A percentile compares a stretch with the other conserved stretches of the same genome.
Evolutionary conservation across 2,888 invertebrate genomes (phyloP).

Genomic region (Drosophila mimetica): DNA sequence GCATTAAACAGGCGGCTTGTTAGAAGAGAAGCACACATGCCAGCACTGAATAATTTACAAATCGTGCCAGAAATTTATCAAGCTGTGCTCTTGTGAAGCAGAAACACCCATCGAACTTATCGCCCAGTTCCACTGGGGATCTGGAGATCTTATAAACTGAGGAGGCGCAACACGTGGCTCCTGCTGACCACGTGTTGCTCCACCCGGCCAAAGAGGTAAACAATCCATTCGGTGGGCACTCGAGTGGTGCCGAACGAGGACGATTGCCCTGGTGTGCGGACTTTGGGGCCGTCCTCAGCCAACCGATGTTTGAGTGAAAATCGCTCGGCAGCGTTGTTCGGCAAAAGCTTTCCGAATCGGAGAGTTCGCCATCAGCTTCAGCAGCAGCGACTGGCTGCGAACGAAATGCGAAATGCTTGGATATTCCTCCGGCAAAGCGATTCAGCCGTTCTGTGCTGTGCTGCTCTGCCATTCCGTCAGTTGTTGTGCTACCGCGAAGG

Average conservation of each 20-base stretch:
- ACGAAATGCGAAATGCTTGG: constrained; percentile 57
- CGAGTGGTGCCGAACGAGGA: constrained; percentile 18
- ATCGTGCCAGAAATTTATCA: neutral
- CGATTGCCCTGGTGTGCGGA: neutral
- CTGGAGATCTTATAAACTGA: no score
- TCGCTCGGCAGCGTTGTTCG: constrained; percentile 5
- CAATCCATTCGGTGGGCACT: constrained; percentile 20
- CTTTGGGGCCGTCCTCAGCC: constrained; percentile 29
- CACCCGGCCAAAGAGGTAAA: constrained; percentile 17
- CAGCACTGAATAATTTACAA: neutral
- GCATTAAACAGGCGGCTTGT: neutral
- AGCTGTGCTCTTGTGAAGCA: neutral
- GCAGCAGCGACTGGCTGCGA: neutral
- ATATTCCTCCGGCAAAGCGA: constrained; percentile 58
- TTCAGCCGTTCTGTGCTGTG: constrained; percentile 27
- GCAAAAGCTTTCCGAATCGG: constrained; percentile 24
- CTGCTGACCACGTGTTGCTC: constrained; percentile 20
- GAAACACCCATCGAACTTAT: no score
- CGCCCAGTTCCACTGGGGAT: no score
- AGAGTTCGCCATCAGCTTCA: no score
- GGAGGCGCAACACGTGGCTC: constrained; percentile 23
- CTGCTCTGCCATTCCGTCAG: constrained; percentile 56
- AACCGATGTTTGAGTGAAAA: constrained; percentile 46
- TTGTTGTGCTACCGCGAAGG: constrained; percentile 77
- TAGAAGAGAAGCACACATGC: neutral